Percentiles rank a stretch among this genome's conserved stretches.
These are phyloP conservation scores for Saimiri boliviensis DNA, from an alignment of 2,113 vertebrate genomes.

Conservation along the genomic window DNA sequence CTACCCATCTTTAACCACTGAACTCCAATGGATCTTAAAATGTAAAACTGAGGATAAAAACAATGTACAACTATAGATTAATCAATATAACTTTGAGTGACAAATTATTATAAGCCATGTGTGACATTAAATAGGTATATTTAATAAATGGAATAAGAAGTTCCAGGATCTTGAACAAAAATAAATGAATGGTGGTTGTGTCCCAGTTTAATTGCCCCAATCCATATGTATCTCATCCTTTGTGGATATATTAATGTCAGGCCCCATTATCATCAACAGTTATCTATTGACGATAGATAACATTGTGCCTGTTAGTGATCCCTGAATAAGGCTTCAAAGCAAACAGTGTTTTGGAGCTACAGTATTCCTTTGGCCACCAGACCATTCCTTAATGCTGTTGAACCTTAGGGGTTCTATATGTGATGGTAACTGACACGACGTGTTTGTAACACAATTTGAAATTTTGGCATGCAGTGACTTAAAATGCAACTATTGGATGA, in stretches of 20 bases:
- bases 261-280: not conserved
- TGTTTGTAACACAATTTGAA: not conserved
- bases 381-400: not conserved
- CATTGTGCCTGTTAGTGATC: not conserved
- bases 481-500: not conserved
- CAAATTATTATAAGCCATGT: not conserved
- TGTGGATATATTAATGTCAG: not conserved
- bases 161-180: not conserved
- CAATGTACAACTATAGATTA: not conserved
- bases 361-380: not conserved
- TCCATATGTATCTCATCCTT: not conserved
- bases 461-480: not conserved
- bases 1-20: not conserved
- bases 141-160: not conserved
- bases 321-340: not conserved
- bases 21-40: not conserved
- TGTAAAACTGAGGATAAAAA: not conserved
- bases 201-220: not conserved
- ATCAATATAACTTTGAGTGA: not conserved
- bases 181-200: not conserved
- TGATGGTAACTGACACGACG: not conserved
- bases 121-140: not conserved
- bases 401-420: not conserved
- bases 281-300: not conserved
- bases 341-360: not conserved